Evolutionary conservation across 1,140 invertebrate species (phyloP), one percentile per base, ranked within the genome.

Genomic region (Megalonaias nervosa): DNA sequence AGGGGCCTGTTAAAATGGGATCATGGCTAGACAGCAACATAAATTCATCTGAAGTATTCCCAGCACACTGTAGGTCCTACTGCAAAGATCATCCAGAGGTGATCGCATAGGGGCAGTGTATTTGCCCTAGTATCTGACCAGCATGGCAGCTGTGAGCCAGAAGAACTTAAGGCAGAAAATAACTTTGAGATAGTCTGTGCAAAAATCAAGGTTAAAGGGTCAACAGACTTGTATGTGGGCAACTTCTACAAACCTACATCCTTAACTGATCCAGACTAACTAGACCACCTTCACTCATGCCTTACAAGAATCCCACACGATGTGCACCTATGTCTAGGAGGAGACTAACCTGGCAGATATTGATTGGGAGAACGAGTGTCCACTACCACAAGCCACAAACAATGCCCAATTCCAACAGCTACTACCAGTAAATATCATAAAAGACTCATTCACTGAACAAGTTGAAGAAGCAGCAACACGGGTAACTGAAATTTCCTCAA

Each of bases 11-110:
- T 26, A 26, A 26, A 26, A 26, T 26, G 15, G 67, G 9, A 56
- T 69, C 67, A 14, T 69, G 67, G 67, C 67, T 69, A 19, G 67
- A 69, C 56, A 56, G 55, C 3, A 69, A 48, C 48, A 69, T 69
- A 16, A 14, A 5, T 14, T 69, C 67, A 19, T 38, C 67, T 38
- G 67, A 69, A 48, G 67, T 69, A 15, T 69, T 69, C 55, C 11
- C 67, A 38, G 15, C 67, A 16, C 1, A 48, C 2, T 69, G 15
- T 23, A 69, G 1, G 26, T 56, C 48, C 14, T 69, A 4, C 23
- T 2, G 4, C 19, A 16, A 48, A 19, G 67, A 69, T 48, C 14
- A 48, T n/a, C 26, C 21, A 58, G 26, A 59, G 16, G n/a, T 17
- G 9, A 15, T 16, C 55, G 1, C 26, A 69, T 48, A 48, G 67